phyloP scores from a whole-genome alignment of 2,113 vertebrate genomes.

The Illadopsis cleaveri region DNA sequence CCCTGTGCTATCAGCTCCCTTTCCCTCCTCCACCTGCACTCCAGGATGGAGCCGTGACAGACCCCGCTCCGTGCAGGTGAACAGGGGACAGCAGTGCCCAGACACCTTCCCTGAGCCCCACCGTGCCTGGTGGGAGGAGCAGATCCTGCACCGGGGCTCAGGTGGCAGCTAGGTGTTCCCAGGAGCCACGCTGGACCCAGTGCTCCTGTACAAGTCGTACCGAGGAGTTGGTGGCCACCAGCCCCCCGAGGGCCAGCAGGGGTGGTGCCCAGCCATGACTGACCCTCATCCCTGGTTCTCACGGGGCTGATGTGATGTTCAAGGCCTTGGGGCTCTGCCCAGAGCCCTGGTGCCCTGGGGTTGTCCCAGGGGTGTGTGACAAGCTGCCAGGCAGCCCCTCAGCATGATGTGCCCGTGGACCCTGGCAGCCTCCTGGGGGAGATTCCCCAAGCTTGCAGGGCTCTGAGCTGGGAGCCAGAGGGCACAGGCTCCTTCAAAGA shows the following conservation, averaged over 20 bases:
- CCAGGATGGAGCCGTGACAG: accelerated
- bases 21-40: neutral
- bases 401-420: accelerated
- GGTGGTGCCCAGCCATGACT: accelerated
- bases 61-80: accelerated
- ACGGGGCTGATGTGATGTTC: accelerated
- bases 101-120: neutral
- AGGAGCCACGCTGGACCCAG: accelerated
- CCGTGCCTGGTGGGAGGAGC: accelerated
- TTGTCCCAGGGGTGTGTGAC: neutral
- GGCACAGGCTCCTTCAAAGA: neutral
- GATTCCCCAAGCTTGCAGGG: neutral
- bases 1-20: accelerated
- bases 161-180: accelerated
- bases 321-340: accelerated
- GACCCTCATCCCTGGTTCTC: accelerated
- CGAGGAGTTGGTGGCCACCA: accelerated
- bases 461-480: neutral
- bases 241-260: accelerated
- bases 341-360: neutral
- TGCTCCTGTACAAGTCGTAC: neutral
- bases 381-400: neutral
- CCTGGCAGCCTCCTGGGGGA: neutral
- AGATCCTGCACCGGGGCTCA: accelerated
- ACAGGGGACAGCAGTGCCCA: accelerated